Conservation (phyloP, 1,140 invertebrate species). For the Arion vulgaris region DNA sequence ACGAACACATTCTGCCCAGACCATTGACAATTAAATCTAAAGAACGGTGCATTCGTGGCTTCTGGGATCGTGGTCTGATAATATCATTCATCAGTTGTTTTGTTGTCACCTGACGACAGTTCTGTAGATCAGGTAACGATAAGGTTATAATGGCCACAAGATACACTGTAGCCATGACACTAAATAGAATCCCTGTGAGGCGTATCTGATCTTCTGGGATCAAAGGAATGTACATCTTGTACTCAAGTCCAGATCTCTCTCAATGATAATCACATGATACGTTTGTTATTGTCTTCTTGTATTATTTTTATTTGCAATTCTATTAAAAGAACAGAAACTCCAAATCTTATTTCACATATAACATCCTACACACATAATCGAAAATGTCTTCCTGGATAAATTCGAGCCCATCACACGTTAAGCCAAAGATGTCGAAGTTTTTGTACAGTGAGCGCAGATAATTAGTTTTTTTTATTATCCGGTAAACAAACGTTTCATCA, state of each 20-base stretch:
- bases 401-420: too few relatives aligned
- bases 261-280: background rate
- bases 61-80: background rate
- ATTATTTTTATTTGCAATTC: background rate
- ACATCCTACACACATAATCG: too few relatives aligned
- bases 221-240: background rate
- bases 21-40: background rate
- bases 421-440: too few relatives aligned
- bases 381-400: too few relatives aligned
- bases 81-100: background rate
- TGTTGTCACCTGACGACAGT: background rate
- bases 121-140: background rate
- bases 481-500: too few relatives aligned
- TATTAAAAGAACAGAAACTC: too few relatives aligned
- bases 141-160: background rate
- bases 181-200: background rate
- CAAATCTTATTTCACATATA: too few relatives aligned
- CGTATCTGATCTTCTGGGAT: constrained; percentile 1
- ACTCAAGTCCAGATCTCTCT: background rate
- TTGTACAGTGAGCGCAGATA: too few relatives aligned
- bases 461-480: too few relatives aligned
- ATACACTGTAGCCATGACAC: background rate
- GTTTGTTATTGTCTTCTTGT: background rate
- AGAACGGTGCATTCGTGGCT: background rate
- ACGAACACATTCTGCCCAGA: background rate